Percentiles rank a stretch among this genome's conserved stretches.
Evolutionary conservation across 2,888 invertebrate species (phyloP).

Genomic region (Orthonychiurus folsomi): DNA sequence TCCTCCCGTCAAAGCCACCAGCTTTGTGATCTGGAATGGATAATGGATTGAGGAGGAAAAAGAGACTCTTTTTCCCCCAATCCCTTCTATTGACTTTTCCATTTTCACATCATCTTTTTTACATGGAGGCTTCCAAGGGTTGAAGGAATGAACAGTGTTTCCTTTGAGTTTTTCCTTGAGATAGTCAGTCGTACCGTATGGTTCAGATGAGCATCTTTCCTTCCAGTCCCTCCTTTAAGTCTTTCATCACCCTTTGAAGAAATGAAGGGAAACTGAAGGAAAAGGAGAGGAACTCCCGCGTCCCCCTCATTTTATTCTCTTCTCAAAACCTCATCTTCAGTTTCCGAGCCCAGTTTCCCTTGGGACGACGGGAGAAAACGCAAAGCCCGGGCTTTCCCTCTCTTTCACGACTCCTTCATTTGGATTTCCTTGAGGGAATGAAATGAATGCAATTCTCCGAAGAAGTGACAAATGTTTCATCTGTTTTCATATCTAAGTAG

Average conservation of each 20-base stretch:
- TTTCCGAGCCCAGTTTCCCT: background rate
- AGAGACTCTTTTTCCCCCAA: slow-evolving; percentile 5
- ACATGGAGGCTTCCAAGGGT: slow-evolving; percentile 9
- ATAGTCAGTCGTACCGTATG: background rate
- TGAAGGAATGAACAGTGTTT: too few species aligned
- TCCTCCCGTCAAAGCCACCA: too few species aligned
- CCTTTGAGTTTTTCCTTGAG: background rate
- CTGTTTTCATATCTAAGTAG: background rate
- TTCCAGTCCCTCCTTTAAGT: background rate
- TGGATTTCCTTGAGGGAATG: background rate
- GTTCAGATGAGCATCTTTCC: slow-evolving; percentile 1
- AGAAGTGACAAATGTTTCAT: background rate
- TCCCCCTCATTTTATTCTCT: background rate
- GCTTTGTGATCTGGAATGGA: slow-evolving; percentile 1
- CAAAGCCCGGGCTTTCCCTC: too few species aligned
- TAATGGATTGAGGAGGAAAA: slow-evolving; percentile 1
- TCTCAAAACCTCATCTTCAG: background rate
- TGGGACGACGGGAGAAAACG: too few species aligned
- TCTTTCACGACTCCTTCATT: too few species aligned
- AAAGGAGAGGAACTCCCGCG: too few species aligned
- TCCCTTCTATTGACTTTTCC: slow-evolving; percentile 20
- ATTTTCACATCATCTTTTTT: slow-evolving; percentile 19
- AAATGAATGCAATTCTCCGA: background rate
- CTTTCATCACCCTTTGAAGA: background rate
- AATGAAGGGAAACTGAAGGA: too few species aligned